Evolutionary conservation across 2,888 invertebrate genomes (phyloP).

Genomic region (Tanaodytes sp.): DNA sequence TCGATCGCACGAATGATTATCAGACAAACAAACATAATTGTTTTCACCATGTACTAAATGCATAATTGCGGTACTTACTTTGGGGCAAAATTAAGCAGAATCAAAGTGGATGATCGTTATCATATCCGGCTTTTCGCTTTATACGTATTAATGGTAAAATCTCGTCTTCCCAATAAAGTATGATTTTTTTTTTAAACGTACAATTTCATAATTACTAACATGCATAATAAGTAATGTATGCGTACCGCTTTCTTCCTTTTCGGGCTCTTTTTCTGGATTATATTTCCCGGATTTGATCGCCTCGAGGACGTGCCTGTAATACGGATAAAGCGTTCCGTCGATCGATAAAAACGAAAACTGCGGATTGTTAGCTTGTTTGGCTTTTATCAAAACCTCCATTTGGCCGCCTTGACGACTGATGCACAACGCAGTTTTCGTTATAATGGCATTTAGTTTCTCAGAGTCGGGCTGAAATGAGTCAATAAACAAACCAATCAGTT

Average conservation of each 20-base stretch:
- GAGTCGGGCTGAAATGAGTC: conserved; percentile 84
- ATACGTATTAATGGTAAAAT: conserved; percentile 56
- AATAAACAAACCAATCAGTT: too few species aligned
- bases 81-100: conserved; percentile 67
- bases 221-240: conserved; percentile 57
- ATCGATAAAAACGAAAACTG: conserved; percentile 95
- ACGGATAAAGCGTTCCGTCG: conserved; percentile 87
- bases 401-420: conserved; percentile 93
- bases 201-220: conserved; percentile 52
- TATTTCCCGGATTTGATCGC: conserved; percentile 82
- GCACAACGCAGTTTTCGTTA: conserved; percentile 94
- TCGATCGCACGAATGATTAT: too few species aligned
- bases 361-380: conserved; percentile 94
- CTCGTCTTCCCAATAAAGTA: conserved; percentile 58
- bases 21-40: too few species aligned
- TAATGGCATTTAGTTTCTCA: conserved; percentile 91
- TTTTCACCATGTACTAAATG: conserved; percentile 55
- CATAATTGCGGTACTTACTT: conserved; percentile 63
- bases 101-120: conserved; percentile 68
- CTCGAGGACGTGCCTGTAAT: conserved; percentile 85
- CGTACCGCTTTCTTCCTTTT: conserved; percentile 72
- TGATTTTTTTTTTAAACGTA: conserved; percentile 48
- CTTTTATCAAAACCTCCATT: conserved; percentile 98
- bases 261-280: conserved; percentile 73
- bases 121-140: conserved; percentile 65